Base-by-base conservation (phyloP, 2,797 vertebrate genomes). In the Pangasius macronema region DNA sequence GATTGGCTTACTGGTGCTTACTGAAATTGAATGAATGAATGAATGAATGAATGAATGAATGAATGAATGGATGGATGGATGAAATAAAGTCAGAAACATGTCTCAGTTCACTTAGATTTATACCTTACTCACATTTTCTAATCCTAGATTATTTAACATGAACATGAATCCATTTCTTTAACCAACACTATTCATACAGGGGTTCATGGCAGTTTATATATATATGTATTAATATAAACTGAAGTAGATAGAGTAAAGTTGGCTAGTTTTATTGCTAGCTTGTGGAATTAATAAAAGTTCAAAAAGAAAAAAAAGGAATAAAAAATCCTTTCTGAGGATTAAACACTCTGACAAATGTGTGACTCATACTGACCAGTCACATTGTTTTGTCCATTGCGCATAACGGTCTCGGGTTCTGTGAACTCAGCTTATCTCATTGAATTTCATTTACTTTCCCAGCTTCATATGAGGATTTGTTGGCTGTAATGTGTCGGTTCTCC, bases 341-440 rank as follows among this genome's bases (percentile, higher is more conserved):
- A 57, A 80, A 36, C 9, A 24, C 30, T 33, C 49, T 36, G 76
- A 57, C 18, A 57, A 11, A 11, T 11, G 53, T 39, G 77, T 80
- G 77, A 80, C 77, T 80, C 77, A 80, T 39, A 59, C 55, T 59
- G 76, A 57, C 53, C 76, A 79, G 8, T 36, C 9, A 22, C 53
- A 9, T 39, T 80, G 77, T 59, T 59, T 80, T 59, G n/a, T 51
- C 73, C 46, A 18, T 33, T 79, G 77, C 53, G 59, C 77, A 27
- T 80, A 14, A 59, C 72, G 49, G 24, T 27, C 42, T 10, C 49
- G 39, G 16, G 51, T 27, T 70, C n/a, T 49, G 27, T 77, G 49
- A 49, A 5, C 68, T 24, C 36, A 72, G n/a, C n/a, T 75, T 20
- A 46, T 46, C 39, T 75, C 27, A 24, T 33, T 39, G 51, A 33